Conservation (phyloP, 30 jellyfish, hydroid and myxozoan genomes). For the Aurelia aurita complex sp. Pacific region DNA sequence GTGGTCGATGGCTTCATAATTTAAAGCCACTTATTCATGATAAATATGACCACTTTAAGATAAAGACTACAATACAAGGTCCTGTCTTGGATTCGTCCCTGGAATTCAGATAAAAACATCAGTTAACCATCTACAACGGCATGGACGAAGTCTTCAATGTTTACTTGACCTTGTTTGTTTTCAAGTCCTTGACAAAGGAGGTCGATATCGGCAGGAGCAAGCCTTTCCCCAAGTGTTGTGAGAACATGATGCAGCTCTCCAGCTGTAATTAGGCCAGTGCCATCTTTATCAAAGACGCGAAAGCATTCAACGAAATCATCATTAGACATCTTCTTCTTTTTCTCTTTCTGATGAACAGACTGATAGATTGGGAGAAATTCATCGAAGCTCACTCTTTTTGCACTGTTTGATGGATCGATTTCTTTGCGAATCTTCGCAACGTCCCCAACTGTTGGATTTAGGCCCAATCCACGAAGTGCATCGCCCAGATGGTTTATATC, state of each 20-base stretch:
- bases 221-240: conserved; percentile 91
- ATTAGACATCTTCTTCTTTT: conserved; percentile 61
- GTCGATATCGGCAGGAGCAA: conserved; percentile 91
- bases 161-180: conserved; percentile 92
- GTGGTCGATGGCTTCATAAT: not conserved
- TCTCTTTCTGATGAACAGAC: conserved; percentile 73
- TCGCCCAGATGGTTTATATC: conserved; percentile 87
- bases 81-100: too few relatives aligned
- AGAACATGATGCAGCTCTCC: conserved; percentile 98
- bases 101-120: not conserved
- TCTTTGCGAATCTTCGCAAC: conserved; percentile 82
- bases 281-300: conserved; percentile 97
- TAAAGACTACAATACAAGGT: not conserved
- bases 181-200: conserved; percentile 92
- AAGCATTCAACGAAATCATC: conserved; percentile 95
- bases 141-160: conserved; percentile 88
- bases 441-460: conserved; percentile 94
- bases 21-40: not conserved
- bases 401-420: conserved; percentile 77
- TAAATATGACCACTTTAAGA: not conserved
- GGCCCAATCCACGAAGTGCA: conserved; percentile 97
- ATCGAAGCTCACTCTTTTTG: conserved; percentile 87
- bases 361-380: conserved; percentile 92
- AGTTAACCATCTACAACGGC: conserved; percentile 88
- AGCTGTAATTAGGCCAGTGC: conserved; percentile 91